Evolutionary conservation across 2,113 vertebrate genomes (phyloP).

Genomic region (Pipra filicauda): DNA sequence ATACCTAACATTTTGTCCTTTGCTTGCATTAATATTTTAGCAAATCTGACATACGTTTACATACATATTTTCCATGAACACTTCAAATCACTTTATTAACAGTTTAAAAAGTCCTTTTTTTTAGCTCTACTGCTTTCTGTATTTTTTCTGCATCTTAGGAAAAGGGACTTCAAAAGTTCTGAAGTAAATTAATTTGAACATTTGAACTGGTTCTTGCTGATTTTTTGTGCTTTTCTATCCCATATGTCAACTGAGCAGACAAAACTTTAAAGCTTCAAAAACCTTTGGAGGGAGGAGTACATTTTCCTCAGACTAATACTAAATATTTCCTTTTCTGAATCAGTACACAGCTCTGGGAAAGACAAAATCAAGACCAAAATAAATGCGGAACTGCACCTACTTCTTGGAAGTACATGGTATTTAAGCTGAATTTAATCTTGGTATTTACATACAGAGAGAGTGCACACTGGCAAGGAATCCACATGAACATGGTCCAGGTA

Average conservation of each 20-base stretch:
- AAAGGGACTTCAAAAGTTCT: not conserved
- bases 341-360: not conserved
- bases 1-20: not conserved
- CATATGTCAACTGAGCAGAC: not conserved
- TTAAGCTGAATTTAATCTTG: conserved; percentile 36
- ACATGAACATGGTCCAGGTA: not conserved
- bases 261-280: not conserved
- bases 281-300: not conserved
- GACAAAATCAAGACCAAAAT: not conserved
- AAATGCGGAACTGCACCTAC: not conserved
- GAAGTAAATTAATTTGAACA: not conserved
- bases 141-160: not conserved
- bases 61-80: not conserved
- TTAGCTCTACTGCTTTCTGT: not conserved
- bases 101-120: not conserved
- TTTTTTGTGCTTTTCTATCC: not conserved
- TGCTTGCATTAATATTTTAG: not conserved
- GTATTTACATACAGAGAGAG: not conserved
- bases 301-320: not conserved
- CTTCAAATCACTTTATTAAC: not conserved
- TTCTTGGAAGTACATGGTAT: not conserved
- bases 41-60: not conserved
- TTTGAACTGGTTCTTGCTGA: not conserved
- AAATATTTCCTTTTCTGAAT: not conserved
- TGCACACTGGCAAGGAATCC: not conserved